Base-by-base conservation (phyloP, 2,888 invertebrate species). In the Cheilosia urbana region DNA sequence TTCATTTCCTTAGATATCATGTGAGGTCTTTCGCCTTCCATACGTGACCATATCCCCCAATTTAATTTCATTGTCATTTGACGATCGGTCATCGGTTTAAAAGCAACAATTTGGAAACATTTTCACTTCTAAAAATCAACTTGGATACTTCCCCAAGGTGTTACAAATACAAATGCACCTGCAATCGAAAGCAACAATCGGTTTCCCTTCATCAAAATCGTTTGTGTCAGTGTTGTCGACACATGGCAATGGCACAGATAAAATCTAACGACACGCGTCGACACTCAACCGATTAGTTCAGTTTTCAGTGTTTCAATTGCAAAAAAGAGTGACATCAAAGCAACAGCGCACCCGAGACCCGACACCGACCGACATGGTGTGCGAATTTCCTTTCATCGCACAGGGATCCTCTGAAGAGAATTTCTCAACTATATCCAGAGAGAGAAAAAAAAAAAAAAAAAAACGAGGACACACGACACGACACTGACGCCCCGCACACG, bases 281-380 rank as follows among this genome's bases (percentile, higher is more conserved):
- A 60, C 75, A 80, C 84, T 76, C 40, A 57, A 76, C 17, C 75
- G 71, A 80, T 84, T 84, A 79, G 71, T 75, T 75, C 68, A 49
- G 69, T 34, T 65, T 75, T 75, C 68, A 49, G 69, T 34, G 71
- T 76, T 57, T 71, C 63, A 27, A 42, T 45, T 53, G 27, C 34
- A 63, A 63, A 58, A 65, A 65, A 49, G 49, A 51, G 24, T 37
- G 30, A 79, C 79, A 75, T 75, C 79, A 75, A 69, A 79, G 69
- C 57, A 58, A 78, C 34, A 49, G 13, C 42, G 13, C 42, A 68
- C 37, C 73, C 63, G 30, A 30, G 9, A 30, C 9, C 30, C 63
- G 30, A 30, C 30, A 30, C 9, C 30, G 9, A 9, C 7, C 30
- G 63, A 58, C 63, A 21, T 30, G 49, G 27, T 62, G 51, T 49